These are phyloP conservation scores for Orthonyx spaldingii DNA, from an alignment of 2,113 vertebrate genomes.

Conservation along the genomic window DNA sequence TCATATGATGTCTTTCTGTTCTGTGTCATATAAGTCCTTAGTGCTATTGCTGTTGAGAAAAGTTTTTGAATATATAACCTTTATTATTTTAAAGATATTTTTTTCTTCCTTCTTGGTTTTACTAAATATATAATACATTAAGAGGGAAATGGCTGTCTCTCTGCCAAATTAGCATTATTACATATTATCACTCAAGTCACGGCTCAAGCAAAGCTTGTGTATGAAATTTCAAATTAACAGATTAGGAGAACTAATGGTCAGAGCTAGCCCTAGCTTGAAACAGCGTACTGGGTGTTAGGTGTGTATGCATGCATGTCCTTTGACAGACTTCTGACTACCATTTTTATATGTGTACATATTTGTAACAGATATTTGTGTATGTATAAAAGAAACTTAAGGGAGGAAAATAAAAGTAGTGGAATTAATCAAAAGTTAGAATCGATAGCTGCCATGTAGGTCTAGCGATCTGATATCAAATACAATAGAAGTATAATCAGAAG, in stretches of 20 bases:
- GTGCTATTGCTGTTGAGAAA: background rate
- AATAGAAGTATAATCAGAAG: background rate
- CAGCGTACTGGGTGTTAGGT: background rate
- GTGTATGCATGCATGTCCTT: background rate
- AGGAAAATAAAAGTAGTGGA: background rate
- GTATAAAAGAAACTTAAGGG: background rate
- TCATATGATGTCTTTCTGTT: background rate
- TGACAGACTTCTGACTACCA: background rate
- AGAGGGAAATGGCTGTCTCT: background rate
- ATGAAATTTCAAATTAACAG: background rate
- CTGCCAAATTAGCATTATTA: background rate
- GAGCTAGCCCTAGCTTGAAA: background rate
- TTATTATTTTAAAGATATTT: background rate
- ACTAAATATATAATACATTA: background rate
- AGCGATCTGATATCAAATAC: background rate
- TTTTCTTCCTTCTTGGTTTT: background rate
- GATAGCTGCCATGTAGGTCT: background rate
- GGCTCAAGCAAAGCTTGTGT: background rate
- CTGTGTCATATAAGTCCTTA: background rate
- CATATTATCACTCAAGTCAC: background rate
- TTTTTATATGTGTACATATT: background rate
- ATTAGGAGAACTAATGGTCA: background rate
- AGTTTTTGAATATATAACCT: background rate
- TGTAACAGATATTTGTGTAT: background rate
- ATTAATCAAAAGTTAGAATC: background rate